Conservation (phyloP, 2,888 invertebrate genomes). For the Saturnia japonica region DNA sequence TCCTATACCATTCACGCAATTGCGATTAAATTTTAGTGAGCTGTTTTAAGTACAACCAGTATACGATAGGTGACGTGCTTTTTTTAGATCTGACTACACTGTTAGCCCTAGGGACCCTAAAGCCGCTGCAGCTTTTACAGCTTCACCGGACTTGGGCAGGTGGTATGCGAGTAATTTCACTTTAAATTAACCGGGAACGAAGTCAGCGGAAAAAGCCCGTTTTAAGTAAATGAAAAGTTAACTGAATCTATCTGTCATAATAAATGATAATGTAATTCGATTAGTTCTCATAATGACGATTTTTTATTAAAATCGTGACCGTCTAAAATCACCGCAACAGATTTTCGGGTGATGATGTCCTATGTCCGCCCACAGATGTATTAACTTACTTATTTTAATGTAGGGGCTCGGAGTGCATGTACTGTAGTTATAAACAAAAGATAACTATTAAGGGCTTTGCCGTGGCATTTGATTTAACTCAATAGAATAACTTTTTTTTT, state of each 20-base stretch:
- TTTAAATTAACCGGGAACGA: too few species aligned
- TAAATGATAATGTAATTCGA: conserved; percentile 35
- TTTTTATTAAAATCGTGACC: conserved; percentile 62
- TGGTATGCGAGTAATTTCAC: too few species aligned
- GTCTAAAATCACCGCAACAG: conserved; percentile 51
- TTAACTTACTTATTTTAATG: conserved; percentile 29
- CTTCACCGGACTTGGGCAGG: too few species aligned
- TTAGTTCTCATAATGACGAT: conserved; percentile 45
- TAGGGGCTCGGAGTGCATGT: conserved; percentile 24
- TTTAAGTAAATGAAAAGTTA: conserved; percentile 4
- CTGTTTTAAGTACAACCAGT: too few species aligned
- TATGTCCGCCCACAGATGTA: conserved; percentile 36
- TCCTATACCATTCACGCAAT: too few species aligned
- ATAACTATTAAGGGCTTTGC: conserved; percentile 8
- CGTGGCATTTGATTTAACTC: not conserved
- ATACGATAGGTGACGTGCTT: too few species aligned
- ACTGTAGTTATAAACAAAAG: not conserved
- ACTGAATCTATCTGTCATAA: conserved; percentile 15
- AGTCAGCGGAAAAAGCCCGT: too few species aligned
- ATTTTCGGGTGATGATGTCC: conserved; percentile 52
- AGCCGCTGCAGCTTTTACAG: too few species aligned
- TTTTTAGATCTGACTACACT: too few species aligned
- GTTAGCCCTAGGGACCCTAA: too few species aligned
- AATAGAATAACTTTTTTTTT: not conserved
- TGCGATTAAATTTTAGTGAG: too few species aligned